These are phyloP conservation scores for Coturnix japonica DNA, from an alignment of 2,113 vertebrate genomes.

Conservation along the genomic window DNA sequence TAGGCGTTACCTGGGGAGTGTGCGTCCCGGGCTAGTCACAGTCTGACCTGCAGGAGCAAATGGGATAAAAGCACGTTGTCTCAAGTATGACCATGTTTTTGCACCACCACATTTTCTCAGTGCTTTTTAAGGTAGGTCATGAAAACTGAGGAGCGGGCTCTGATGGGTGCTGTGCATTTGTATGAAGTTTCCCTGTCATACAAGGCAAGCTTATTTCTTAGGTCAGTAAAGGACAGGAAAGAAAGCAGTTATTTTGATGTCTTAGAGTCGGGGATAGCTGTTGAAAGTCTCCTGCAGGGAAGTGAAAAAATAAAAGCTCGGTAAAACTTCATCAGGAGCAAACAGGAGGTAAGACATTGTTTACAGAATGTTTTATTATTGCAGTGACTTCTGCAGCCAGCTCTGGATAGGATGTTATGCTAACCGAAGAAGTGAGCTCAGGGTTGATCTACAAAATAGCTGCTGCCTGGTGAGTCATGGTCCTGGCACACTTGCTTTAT, in stretches of 20 bases:
- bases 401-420: neutral
- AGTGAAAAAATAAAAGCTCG: neutral
- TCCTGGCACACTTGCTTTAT: conserved; percentile 5
- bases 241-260: neutral
- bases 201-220: neutral
- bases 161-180: neutral
- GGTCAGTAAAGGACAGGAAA: neutral
- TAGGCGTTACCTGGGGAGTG: neutral
- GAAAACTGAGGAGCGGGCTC: neutral
- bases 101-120: neutral
- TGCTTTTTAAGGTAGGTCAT: neutral
- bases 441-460: conserved; percentile 60
- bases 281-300: neutral
- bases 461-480: conserved; percentile 57
- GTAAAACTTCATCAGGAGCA: neutral
- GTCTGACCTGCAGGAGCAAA: neutral
- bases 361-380: neutral
- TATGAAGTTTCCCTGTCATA: neutral
- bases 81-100: neutral
- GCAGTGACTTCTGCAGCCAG: conserved; percentile 3
- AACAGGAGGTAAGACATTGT: neutral
- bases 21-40: neutral
- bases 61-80: neutral
- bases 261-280: neutral
- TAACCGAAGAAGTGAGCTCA: conserved; percentile 48